Evolutionary conservation across 1,140 invertebrate species (phyloP).

Genomic region (Ganaspis sp.): DNA sequence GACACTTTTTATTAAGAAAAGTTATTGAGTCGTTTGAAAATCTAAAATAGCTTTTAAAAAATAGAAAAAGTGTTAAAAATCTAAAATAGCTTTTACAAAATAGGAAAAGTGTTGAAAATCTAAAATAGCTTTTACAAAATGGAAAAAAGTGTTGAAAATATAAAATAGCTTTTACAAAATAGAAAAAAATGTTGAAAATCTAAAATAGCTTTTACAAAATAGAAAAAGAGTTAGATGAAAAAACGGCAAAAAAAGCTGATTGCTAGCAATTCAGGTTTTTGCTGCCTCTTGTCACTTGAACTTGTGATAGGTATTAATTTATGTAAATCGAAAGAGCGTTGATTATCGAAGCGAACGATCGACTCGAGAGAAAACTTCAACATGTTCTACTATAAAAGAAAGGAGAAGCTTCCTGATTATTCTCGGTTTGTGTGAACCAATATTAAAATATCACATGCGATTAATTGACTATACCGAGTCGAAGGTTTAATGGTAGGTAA

Average conservation of each 20-base stretch:
- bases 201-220: no score
- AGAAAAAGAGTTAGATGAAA: no score
- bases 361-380: constrained; percentile 43
- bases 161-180: no score
- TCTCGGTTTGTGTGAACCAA: constrained; percentile 7
- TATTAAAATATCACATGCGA: constrained; percentile 40
- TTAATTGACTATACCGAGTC: constrained; percentile 32
- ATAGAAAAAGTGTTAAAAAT: no score
- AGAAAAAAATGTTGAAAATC: no score
- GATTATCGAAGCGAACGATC: constrained; percentile 56
- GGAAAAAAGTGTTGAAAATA: no score
- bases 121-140: no score
- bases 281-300: constrained; percentile 21
- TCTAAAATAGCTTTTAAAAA: no score
- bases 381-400: constrained; percentile 10
- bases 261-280: constrained; percentile 5
- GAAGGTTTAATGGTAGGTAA: constrained; percentile 44
- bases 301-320: constrained; percentile 53
- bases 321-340: constrained; percentile 61
- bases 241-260: background rate
- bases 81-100: no score
- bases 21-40: no score
- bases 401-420: background rate
- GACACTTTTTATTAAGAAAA: no score
- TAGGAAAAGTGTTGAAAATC: no score